phyloP scores from a whole-genome alignment of 2,888 invertebrate genomes.

The Apamea epomidion region DNA sequence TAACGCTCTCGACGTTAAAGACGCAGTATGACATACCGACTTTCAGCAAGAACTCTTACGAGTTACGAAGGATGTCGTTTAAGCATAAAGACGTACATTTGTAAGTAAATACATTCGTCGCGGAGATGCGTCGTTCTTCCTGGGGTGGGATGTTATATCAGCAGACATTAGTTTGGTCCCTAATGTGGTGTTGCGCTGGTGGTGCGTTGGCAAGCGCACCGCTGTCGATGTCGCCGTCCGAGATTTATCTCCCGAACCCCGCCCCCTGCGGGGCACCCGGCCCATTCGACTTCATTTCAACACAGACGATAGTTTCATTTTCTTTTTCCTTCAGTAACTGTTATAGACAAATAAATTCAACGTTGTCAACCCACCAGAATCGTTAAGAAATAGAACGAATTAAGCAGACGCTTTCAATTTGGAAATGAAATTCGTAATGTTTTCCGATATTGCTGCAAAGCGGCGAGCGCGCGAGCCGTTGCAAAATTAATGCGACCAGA shows the following conservation, averaged over 20 bases:
- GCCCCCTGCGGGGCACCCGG: constrained; percentile 65
- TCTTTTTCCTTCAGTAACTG: constrained; percentile 71
- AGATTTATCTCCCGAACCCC: constrained; percentile 81
- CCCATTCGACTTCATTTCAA: constrained; percentile 73
- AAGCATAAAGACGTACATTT: constrained; percentile 38
- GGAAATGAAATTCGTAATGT: constrained; percentile 68
- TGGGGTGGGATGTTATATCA: constrained; percentile 74
- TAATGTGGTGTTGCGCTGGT: constrained; percentile 77
- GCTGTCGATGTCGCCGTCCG: constrained; percentile 77
- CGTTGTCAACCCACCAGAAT: constrained; percentile 57
- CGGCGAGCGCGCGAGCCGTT: constrained; percentile 58
- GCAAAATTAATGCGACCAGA: constrained; percentile 71
- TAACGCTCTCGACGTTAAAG: constrained; percentile 27
- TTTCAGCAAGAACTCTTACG: constrained; percentile 15
- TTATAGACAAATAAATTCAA: constrained; percentile 73
- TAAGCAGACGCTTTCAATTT: constrained; percentile 62
- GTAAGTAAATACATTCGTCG: constrained; percentile 46
- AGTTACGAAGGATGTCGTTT: constrained; percentile 20
- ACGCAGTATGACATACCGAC: constrained; percentile 24
- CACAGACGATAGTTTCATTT: constrained; percentile 77
- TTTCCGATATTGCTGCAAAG: constrained; percentile 68
- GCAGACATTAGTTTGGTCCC: constrained; percentile 78
- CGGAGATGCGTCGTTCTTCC: constrained; percentile 60
- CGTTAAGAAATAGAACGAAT: constrained; percentile 55
- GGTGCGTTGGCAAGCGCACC: constrained; percentile 77